A percentile compares a stretch with the other conserved stretches of the same genome.
Conservation (phyloP, 2,113 vertebrate genomes). For the Hyaena hyaena region DNA sequence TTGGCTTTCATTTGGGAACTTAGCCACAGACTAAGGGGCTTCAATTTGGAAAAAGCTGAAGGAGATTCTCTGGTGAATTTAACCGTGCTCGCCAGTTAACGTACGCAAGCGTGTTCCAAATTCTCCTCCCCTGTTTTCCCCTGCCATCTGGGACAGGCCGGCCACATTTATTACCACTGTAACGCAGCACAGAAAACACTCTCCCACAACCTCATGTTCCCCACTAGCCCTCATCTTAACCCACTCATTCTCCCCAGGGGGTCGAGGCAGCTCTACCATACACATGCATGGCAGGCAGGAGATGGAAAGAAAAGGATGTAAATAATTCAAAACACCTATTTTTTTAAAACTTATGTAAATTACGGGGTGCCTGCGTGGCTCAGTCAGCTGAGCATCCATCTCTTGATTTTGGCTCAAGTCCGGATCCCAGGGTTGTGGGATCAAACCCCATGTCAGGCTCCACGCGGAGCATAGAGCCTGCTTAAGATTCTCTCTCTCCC, state of each 20-base stretch:
- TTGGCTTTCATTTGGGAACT: slow-evolving; percentile 29
- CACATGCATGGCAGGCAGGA: accelerated
- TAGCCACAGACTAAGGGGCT: slow-evolving; percentile 41
- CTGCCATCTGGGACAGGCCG: background rate
- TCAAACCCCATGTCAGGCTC: too few relatives aligned
- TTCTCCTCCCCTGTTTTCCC: background rate
- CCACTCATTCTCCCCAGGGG: accelerated
- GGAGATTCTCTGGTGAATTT: background rate
- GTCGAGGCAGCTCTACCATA: background rate
- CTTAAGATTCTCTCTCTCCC: too few relatives aligned
- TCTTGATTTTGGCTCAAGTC: too few relatives aligned
- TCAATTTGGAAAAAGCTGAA: slow-evolving; percentile 43
- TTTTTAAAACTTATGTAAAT: background rate
- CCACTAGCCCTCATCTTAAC: background rate
- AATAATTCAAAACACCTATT: background rate
- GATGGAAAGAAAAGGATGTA: background rate
- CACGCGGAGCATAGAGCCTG: too few relatives aligned
- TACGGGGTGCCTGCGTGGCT: too few relatives aligned
- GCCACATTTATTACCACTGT: background rate
- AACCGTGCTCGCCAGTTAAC: background rate
- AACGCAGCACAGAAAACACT: background rate
- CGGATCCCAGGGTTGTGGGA: too few relatives aligned
- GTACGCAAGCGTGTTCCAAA: background rate
- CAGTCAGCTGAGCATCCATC: too few relatives aligned
- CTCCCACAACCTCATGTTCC: too few relatives aligned